These are phyloP conservation scores for Apodemus agrarius DNA, from an alignment of 2,797 vertebrate species.

Conservation along the genomic window DNA sequence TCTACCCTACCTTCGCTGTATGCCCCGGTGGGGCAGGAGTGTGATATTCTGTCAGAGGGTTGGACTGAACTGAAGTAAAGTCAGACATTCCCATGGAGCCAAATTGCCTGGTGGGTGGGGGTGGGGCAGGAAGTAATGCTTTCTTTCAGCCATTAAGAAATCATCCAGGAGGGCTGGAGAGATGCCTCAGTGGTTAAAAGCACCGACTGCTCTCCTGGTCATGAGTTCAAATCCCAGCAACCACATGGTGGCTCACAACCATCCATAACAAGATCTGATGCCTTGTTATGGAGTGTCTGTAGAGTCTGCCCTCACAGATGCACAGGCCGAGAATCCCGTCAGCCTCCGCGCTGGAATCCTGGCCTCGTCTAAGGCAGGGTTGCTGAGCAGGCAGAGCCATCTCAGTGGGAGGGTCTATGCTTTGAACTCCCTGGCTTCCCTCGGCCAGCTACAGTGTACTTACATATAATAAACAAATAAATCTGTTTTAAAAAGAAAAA, in stretches of 20 bases:
- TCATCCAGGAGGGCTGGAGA: background rate
- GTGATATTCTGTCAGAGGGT: background rate
- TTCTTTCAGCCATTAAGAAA: conserved; percentile 19
- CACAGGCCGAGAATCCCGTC: background rate
- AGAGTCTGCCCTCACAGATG: background rate
- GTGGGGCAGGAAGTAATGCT: background rate
- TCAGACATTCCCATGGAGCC: conserved; percentile 7
- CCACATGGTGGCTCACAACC: no score
- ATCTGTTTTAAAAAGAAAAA: background rate
- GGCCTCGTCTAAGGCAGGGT: background rate
- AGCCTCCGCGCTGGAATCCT: background rate
- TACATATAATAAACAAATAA: no score
- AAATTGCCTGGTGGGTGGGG: no score
- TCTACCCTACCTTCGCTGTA: background rate
- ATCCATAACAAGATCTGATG: no score
- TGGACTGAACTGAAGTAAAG: background rate
- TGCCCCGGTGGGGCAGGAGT: background rate
- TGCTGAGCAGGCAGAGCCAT: background rate
- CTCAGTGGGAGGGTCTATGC: background rate
- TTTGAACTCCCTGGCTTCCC: background rate
- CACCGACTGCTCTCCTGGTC: no score
- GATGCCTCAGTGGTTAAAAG: no score
- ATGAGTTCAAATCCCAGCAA: no score
- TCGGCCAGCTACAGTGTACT: no score
- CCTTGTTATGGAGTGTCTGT: background rate